Conservation (phyloP, 2,888 invertebrate species). For the Lacanobia wlatinum region DNA sequence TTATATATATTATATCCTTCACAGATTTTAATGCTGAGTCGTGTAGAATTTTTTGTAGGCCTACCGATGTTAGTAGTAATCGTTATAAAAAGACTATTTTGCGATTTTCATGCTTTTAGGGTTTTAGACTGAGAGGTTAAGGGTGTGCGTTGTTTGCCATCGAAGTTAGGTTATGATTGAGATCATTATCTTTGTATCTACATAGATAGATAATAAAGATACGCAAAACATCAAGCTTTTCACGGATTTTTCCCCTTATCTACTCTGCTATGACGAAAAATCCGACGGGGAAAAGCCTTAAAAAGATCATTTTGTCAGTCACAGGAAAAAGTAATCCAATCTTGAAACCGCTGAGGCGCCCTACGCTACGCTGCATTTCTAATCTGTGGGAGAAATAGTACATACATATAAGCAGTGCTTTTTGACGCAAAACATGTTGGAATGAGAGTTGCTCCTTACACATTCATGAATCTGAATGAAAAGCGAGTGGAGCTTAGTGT, state of each 20-base stretch:
- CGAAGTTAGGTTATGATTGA: no score
- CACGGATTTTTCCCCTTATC: neutral
- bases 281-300: neutral
- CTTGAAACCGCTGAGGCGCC: slow-evolving; percentile 10
- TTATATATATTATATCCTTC: no score
- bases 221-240: neutral
- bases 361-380: neutral
- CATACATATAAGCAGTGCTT: neutral
- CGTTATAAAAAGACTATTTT: no score
- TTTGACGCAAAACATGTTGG: neutral
- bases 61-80: no score
- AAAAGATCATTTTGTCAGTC: neutral
- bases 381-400: neutral
- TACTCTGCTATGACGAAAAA: neutral
- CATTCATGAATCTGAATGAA: neutral
- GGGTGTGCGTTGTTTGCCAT: no score
- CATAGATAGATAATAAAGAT: no score
- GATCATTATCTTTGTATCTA: no score
- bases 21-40: no score
- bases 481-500: neutral
- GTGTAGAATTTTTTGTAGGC: no score
- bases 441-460: neutral
- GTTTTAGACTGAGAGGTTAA: no score
- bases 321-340: slow-evolving; percentile 19
- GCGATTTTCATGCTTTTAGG: no score